Evolutionary conservation across 2,113 vertebrate genomes (phyloP), one percentile per base, ranked within the genome.

Genomic region (Apteryx mantelli): DNA sequence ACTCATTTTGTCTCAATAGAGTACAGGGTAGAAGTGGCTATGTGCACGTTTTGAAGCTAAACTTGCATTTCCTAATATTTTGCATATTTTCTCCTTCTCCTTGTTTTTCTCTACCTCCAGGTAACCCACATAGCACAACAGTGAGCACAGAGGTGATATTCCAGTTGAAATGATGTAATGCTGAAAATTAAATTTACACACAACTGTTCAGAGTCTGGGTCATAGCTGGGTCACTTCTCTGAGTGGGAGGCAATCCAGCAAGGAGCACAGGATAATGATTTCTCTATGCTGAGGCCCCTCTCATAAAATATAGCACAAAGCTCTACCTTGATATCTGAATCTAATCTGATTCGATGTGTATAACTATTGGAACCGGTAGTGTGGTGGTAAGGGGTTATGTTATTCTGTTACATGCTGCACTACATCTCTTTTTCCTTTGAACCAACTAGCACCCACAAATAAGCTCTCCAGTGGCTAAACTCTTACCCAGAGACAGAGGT

Each of bases 101-200:
- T 89, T 46, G 89, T 82, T 36, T 91, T 82, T 78, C 91, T 80
- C 83, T 79, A 91, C 63, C 75, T 70, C 89, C 86, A 97, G 93
- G 95, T 95, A 95, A 89, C 34, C 36, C 66, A 86, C 95, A 88
- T 70, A 95, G 89, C 91, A 91, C 82, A 91, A 64, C 63, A 89
- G 78, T 91, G 93, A 96, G 95, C 81, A 85, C 91, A 94, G 84
- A 94, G 63, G 95, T 92, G 83, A 94, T 71, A 88, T 74, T 94
- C 55, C 60, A 4, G 66, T 77, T 95, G 89, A 95, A 97, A 93
- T 94, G 91, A 96, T 83, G 96, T 95, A 96, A 93, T 89, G 89
- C 82, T 96, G 91, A 95, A 95, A 95, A 95, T 95, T 95, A 95
- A 97, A 94, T 92, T 93, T 95, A 95, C 68, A 88, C 94, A 94